Base-by-base conservation (phyloP, 2,888 invertebrate species). In the Molorchus minor region DNA sequence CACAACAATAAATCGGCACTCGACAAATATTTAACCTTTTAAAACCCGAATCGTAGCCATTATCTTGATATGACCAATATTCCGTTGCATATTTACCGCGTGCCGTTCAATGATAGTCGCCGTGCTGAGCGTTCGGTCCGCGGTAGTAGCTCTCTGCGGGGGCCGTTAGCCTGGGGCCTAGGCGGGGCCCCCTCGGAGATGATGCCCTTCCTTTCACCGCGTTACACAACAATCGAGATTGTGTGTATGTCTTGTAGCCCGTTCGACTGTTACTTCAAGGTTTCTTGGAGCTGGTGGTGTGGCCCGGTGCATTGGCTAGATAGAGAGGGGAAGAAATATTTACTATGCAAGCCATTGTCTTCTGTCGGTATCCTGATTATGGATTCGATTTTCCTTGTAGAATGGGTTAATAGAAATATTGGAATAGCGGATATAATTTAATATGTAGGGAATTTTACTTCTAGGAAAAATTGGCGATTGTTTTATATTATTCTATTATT, bases 131-230 rank as follows among this genome's bases (percentile, higher is more conserved):
- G 65, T 64, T n/a, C n/a, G 65, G 65, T 53, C 55, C 52, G n/a
- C n/a, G n/a, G 56, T 70, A 58, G 69, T 69, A 72, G 74, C 75
- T 71, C 74, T 70, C 75, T 74, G 75, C 78, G 79, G 79, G 79
- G 79, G 79, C 79, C 79, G 73, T 61, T n/a, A 67, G 79, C 79
- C 79, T 64, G 67, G 60, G 78, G 79, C 75, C 76, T 72, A 76
- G 79, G 79, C 78, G 79, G 78, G 77, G 80, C 74, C 74, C 76
- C 75, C 69, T 72, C 70, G 76, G 76, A 79, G 79, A 80, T 80
- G 79, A 75, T 80, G 80, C 80, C 80, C 80, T 80, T 80, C 80
- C 80, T 79, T 79, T 79, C 80, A 79, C 80, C 75, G 73, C 71
- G 77, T 79, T 80, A 79, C 79, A 79, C 80, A 80, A 79, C 77